Evolutionary conservation across 2,888 invertebrate species (phyloP), one percentile per base, ranked within the genome.

Genomic region (Eupithecia abbreviata): DNA sequence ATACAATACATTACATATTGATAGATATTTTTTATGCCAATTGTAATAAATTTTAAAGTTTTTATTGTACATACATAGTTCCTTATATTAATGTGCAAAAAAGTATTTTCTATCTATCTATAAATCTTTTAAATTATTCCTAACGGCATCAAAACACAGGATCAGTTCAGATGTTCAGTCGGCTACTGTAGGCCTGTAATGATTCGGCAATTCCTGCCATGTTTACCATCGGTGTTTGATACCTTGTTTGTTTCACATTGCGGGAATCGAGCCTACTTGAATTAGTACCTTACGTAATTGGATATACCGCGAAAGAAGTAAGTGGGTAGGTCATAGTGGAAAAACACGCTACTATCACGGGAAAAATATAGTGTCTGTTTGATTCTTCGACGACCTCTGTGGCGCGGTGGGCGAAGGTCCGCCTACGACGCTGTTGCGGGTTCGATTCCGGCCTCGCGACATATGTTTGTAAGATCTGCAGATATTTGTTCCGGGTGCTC

Each of bases 191-290:
- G 12, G 67, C n/a, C 47, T 68, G 7, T 75, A 79, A 80, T 80
- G 77, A 77, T 75, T 79, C 68, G 77, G 78, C 82, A 79, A 79
- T 78, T 79, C 77, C 79, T 81, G 81, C 81, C 80, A 73, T 75
- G 87, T 89, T 88, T 89, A 85, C 88, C 85, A 89, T 88, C 86
- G 86, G 87, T 84, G 83, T 85, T 84, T 76, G 79, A 78, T 82
- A 76, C 76, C 73, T 77, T 80, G 79, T 80, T 80, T 78, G 78
- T 74, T 78, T 74, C 65, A 71, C 41, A 65, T 72, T 74, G 43
- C 74, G 42, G 55, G 65, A 68, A 73, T 43, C 47, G 58, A 47
- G 72, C 43, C 41, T 4, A 45, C 18, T 45, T 69, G 10, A 47
- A 18, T 68, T 0, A 10, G 30, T 30, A 62, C 62, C 55, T 58